A percentile compares a stretch with the other conserved stretches of the same genome.
Evolutionary conservation across 2,797 vertebrate species (phyloP).

Genomic region (Catharus ustulatus): DNA sequence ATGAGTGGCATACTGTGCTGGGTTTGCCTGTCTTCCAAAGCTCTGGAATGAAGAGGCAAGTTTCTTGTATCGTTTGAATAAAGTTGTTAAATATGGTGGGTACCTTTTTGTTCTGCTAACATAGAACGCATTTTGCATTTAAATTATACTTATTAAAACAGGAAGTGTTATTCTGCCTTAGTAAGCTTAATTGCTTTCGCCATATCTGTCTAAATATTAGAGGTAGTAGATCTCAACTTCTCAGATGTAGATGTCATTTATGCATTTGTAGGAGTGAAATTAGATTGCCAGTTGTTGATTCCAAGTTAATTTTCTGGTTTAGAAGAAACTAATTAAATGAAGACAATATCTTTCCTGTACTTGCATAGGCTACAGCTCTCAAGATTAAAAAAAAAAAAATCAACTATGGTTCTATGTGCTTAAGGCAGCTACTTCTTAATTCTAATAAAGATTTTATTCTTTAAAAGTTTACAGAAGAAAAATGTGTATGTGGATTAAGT

Average conservation of each 20-base stretch:
- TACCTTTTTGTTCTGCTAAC: neutral
- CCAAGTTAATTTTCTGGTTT: slow-evolving; percentile 35
- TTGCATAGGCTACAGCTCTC: neutral
- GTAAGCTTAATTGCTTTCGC: slow-evolving; percentile 19
- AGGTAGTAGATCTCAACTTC: neutral
- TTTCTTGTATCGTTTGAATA: neutral
- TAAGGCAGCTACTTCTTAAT: neutral
- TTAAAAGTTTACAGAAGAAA: neutral
- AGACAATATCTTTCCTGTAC: neutral
- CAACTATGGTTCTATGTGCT: neutral
- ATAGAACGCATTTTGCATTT: slow-evolving; percentile 27
- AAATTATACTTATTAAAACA: slow-evolving; percentile 18
- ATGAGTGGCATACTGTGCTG: neutral
- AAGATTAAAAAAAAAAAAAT: neutral
- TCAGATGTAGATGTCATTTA: neutral
- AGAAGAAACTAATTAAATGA: slow-evolving; percentile 27
- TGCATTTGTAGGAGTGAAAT: slow-evolving; percentile 9
- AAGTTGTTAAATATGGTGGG: neutral
- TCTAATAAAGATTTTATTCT: neutral
- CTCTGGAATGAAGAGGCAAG: neutral
- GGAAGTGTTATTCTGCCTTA: neutral
- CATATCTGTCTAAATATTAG: neutral
- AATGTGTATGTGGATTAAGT: neutral
- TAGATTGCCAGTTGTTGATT: slow-evolving; percentile 9
- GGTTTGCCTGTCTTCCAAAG: neutral